phyloP scores from a whole-genome alignment of 2,113 vertebrate species.

The Dermatemys mawii region DNA sequence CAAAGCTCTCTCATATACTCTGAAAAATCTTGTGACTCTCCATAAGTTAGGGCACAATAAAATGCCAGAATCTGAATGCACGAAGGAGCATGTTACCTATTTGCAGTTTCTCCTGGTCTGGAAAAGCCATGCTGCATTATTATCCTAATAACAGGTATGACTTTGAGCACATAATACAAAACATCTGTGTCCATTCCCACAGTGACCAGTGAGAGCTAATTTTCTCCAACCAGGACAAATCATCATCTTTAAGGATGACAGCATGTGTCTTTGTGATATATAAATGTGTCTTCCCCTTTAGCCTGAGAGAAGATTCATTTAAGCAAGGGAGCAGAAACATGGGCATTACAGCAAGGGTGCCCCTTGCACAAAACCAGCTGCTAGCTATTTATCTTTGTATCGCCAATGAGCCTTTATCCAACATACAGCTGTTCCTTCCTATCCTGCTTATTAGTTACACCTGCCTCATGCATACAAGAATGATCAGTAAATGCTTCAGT shows the following conservation, averaged over 20 bases:
- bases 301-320: slow-evolving; percentile 62
- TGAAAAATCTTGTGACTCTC: not conserved
- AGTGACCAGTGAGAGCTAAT: slow-evolving; percentile 74
- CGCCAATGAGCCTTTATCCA: slow-evolving; percentile 78
- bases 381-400: slow-evolving; percentile 86
- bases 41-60: not conserved
- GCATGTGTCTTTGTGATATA: slow-evolving; percentile 76
- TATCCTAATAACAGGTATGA: slow-evolving; percentile 50
- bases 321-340: slow-evolving; percentile 59
- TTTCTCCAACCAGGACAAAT: slow-evolving; percentile 70
- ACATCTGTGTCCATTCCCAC: slow-evolving; percentile 78
- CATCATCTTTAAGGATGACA: slow-evolving; percentile 74
- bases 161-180: slow-evolving; percentile 70
- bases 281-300: slow-evolving; percentile 75
- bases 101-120: slow-evolving; percentile 20
- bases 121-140: not conserved
- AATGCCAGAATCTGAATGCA: slow-evolving; percentile 28
- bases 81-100: not conserved
- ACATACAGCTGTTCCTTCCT: slow-evolving; percentile 79
- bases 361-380: slow-evolving; percentile 85
- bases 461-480: slow-evolving; percentile 65
- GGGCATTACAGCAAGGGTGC: slow-evolving; percentile 70
- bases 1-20: not conserved
- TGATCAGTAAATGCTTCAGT: slow-evolving; percentile 44
- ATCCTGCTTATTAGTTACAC: slow-evolving; percentile 79